Evolutionary conservation across 2,888 invertebrate species (phyloP).

Genomic region (Ganaspis brasiliensis): DNA sequence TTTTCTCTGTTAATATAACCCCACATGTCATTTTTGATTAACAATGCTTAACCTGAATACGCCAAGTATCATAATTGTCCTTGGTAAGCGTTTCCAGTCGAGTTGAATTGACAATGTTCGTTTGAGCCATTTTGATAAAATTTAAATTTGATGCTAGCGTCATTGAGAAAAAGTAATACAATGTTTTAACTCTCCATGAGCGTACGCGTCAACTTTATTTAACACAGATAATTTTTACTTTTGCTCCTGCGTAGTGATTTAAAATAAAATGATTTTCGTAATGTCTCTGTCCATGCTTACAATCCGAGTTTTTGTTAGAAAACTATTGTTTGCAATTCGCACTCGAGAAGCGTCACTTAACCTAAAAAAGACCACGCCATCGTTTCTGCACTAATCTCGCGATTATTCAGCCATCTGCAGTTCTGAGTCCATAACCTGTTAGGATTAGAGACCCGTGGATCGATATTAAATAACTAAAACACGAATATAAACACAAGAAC

Average conservation of each 20-base stretch:
- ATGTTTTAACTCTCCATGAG: not conserved
- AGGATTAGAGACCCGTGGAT: too few species aligned
- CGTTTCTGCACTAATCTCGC: too few species aligned
- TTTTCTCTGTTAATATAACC: not conserved
- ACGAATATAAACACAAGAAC: too few species aligned
- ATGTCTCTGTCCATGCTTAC: not conserved
- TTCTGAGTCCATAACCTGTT: too few species aligned
- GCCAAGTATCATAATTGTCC: constrained; percentile 46
- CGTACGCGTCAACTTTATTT: not conserved
- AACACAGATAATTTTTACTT: not conserved
- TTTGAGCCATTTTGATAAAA: constrained; percentile 19
- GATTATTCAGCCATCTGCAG: too few species aligned
- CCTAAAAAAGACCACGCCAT: not conserved
- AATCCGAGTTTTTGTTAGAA: not conserved
- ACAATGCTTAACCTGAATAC: constrained; percentile 39
- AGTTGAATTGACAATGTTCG: constrained; percentile 43
- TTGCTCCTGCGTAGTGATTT: not conserved
- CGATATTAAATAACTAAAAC: too few species aligned
- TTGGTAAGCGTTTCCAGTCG: constrained; percentile 38
- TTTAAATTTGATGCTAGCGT: not conserved
- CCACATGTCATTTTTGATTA: constrained; percentile 13
- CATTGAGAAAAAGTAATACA: too few species aligned
- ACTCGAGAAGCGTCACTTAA: not conserved
- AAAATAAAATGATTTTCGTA: not conserved
- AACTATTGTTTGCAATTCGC: not conserved